A percentile compares a stretch with the other conserved stretches of the same genome.
Conservation (phyloP, 2,797 vertebrate genomes). For the Chelmon rostratus region DNA sequence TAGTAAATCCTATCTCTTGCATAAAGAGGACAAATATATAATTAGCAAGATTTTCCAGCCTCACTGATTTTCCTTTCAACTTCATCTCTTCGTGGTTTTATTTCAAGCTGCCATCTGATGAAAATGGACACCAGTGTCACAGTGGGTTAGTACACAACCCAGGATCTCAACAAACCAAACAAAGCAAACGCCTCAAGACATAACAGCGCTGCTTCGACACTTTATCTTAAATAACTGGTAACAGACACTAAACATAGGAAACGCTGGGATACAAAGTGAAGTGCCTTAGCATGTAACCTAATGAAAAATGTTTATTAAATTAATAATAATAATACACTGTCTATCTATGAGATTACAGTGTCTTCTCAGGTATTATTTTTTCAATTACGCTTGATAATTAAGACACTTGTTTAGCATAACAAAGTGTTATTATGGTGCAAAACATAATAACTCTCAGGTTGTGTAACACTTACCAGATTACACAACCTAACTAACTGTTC, state of each 20-base stretch:
- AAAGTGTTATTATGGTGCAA: too few species aligned
- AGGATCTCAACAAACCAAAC: slow-evolving; percentile 78
- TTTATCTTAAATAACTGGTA: neutral
- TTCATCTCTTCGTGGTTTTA: neutral
- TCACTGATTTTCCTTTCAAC: slow-evolving; percentile 5
- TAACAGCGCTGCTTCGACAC: slow-evolving; percentile 60
- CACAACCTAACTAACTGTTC: neutral
- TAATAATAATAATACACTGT: neutral
- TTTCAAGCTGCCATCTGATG: slow-evolving; percentile 62
- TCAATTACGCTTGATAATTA: slow-evolving; percentile 3
- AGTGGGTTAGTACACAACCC: slow-evolving; percentile 55
- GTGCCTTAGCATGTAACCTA: slow-evolving; percentile 8
- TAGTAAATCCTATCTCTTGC: neutral
- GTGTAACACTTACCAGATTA: too few species aligned
- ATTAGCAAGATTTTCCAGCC: neutral
- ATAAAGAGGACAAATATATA: neutral
- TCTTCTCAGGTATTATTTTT: slow-evolving; percentile 39
- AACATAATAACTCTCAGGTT: too few species aligned
- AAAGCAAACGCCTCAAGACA: slow-evolving; percentile 87
- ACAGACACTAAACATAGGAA: neutral
- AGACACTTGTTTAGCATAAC: neutral
- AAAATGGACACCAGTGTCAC: slow-evolving; percentile 67
- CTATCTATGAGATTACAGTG: neutral
- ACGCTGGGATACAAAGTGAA: neutral
- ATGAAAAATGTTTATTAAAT: slow-evolving; percentile 1